Evolutionary conservation across 2,113 vertebrate species (phyloP).

Genomic region (Maccullochella peelii): DNA sequence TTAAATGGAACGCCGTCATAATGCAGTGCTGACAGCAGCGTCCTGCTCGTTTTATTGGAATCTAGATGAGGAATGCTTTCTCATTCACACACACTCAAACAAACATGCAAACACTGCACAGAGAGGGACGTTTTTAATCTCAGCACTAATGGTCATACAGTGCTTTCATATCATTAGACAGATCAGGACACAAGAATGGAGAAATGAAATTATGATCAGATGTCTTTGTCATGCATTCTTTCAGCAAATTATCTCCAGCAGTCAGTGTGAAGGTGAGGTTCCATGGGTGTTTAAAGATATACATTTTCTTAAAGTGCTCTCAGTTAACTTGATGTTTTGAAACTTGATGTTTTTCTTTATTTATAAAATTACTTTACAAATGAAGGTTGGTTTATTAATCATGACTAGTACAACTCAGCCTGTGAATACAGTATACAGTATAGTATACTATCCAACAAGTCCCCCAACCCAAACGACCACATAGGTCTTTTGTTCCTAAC

Average conservation of each 20-base stretch:
- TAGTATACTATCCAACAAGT: too few relatives aligned
- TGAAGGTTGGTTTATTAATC: too few relatives aligned
- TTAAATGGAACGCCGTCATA: conserved; percentile 17
- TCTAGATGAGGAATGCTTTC: neutral
- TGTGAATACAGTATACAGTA: too few relatives aligned
- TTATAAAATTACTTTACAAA: too few relatives aligned
- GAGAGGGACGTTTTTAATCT: neutral
- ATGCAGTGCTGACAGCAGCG: conserved; percentile 6
- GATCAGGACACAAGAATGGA: neutral
- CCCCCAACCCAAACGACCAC: too few relatives aligned
- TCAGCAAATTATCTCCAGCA: neutral
- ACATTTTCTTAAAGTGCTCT: neutral
- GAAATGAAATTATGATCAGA: neutral
- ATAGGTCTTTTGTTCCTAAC: too few relatives aligned
- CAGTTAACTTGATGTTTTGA: too few relatives aligned
- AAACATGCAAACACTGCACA: neutral
- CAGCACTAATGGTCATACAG: neutral
- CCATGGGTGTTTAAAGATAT: neutral
- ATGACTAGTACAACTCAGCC: too few relatives aligned
- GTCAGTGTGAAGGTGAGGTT: neutral
- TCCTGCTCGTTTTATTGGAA: conserved; percentile 5
- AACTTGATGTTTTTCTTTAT: too few relatives aligned
- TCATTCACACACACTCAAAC: neutral
- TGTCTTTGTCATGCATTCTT: neutral
- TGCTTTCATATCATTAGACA: conserved; percentile 1